Conservation (phyloP, 1,140 invertebrate genomes). For the Plutomurus gul region DNA sequence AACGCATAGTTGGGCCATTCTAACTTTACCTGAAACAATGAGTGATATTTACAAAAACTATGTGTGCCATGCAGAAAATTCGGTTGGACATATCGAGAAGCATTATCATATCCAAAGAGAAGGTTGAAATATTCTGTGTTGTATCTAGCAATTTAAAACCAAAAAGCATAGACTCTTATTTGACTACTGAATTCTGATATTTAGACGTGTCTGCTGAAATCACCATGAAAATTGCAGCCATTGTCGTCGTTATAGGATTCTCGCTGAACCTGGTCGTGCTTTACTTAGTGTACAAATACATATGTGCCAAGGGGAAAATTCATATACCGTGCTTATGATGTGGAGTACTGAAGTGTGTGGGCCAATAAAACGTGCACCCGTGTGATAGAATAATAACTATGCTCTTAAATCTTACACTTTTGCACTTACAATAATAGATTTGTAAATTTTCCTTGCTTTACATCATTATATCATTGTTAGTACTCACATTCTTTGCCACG, state of each 20-base stretch:
- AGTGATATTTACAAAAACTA: not conserved
- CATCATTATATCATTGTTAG: no score
- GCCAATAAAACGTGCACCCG: no score
- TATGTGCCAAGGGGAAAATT: not conserved
- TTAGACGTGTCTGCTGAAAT: not conserved
- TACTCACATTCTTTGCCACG: no score
- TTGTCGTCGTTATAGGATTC: not conserved
- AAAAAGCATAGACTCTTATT: not conserved
- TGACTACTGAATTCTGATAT: not conserved
- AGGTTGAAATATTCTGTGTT: not conserved
- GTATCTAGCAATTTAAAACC: not conserved
- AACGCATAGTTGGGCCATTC: not conserved
- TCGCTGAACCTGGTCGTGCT: not conserved
- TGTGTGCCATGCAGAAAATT: not conserved
- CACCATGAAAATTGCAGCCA: not conserved
- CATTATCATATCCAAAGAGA: not conserved
- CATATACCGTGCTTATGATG: not conserved
- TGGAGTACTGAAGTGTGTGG: no score
- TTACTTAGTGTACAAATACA: conserved; percentile 1
- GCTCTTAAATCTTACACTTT: no score
- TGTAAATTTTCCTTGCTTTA: no score
- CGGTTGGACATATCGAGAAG: not conserved
- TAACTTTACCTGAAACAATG: not conserved
- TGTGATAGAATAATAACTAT: no score
- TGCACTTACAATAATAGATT: no score